phyloP scores from a whole-genome alignment of 2,888 invertebrate species.

The Aphrophora alni region DNA sequence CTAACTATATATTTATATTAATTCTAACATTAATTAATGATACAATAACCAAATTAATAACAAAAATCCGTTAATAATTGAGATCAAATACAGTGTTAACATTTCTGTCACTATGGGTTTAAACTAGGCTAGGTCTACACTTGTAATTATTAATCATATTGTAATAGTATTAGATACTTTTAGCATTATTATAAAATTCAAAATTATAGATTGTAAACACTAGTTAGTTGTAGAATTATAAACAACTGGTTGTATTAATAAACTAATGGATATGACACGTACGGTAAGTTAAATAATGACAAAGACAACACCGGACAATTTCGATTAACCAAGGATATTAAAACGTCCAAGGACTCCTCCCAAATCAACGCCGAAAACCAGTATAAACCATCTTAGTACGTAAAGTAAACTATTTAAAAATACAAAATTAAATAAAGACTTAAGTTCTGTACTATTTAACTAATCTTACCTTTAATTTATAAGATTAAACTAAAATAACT shows the following conservation, averaged over 20 bases:
- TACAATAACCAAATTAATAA: no score
- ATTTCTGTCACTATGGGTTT: neutral
- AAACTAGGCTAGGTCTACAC: neutral
- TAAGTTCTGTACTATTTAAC: neutral
- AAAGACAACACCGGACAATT: slow-evolving; percentile 1
- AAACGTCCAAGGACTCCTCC: slow-evolving; percentile 44
- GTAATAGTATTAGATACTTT: neutral
- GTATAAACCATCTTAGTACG: slow-evolving; percentile 32
- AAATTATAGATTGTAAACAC: neutral
- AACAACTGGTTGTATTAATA: neutral
- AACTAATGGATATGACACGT: slow-evolving; percentile 8
- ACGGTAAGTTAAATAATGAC: slow-evolving; percentile 31
- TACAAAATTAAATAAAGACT: neutral
- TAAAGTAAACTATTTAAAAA: neutral
- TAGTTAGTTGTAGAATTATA: neutral
- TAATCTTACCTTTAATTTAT: slow-evolving; percentile 43
- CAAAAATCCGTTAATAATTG: no score
- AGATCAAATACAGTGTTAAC: no score
- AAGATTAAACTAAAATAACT: slow-evolving; percentile 41
- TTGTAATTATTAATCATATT: neutral
- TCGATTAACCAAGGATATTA: slow-evolving; percentile 19
- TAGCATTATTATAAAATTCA: slow-evolving; percentile 14
- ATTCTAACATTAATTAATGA: no score
- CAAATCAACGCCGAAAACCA: slow-evolving; percentile 32
- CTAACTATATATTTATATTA: no score